Base-by-base conservation (phyloP, 1,140 invertebrate species). In the Drosophila aff. region DNA sequence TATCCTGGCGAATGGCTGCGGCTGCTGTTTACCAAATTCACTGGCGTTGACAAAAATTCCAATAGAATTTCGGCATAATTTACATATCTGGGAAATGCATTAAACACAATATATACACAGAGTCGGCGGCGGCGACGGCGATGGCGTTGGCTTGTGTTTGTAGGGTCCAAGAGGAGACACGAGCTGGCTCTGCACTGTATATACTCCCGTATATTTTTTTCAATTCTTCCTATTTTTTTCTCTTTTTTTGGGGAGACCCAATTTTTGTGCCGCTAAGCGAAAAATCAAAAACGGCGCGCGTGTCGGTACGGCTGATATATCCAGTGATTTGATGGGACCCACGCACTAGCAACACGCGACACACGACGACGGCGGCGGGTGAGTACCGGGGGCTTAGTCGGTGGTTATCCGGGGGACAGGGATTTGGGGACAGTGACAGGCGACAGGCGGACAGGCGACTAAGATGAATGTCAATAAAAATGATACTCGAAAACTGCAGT, bases 31-130 rank as follows among this genome's bases (percentile, higher is more conserved):
- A 77, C 61, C 66, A 50, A 38, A 71, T 83, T 83, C 74, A 59
- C 49, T 62, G 50, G 59, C 75, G 61, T 64, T 87, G 79, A 28
- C 63, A 52, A 72, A 90, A 90, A 89, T 81, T 89, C 85, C 66
- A 67, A 64, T 53, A 47, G 63, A 72, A 66, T 66, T 90, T 84
- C 53, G 77, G 83, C 81, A 89, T 79, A 81, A 90, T 89, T 81
- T 90, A 81, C 84, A 89, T 87, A 80, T 74, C 82, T 79, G 63
- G 71, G 65, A 84, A 73, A 74, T 74, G 71, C 68, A 74, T 74
- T 74, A 61, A 28, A 73, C 68, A 73, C 53, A n/a, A 43, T n/a
- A 21, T 63, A 40, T 28, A 57, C 53, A 40, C 33, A 23, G 53
- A 23, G 52, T 23, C 31, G 7, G 18, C 33, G 8, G 16, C 49